phyloP scores from a whole-genome alignment of 2,888 invertebrate species.

The Ariolimax columbianus region DNA sequence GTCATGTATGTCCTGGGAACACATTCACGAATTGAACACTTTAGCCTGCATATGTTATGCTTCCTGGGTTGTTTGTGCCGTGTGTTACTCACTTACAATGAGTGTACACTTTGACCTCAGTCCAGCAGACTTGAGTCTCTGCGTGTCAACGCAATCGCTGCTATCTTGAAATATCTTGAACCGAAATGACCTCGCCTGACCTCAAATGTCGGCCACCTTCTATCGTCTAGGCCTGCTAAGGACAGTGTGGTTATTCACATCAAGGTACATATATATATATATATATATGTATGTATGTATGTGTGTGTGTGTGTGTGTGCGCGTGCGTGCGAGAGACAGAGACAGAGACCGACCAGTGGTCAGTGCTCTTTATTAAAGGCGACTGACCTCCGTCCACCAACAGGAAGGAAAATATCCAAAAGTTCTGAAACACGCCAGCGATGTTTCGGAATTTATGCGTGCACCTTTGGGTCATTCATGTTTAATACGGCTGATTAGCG shows the following conservation, averaged over 20 bases:
- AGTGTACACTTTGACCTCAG: neutral
- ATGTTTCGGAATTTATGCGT: neutral
- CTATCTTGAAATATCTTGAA: neutral
- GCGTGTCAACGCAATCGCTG: neutral
- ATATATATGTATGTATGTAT: no score
- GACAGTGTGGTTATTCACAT: slow-evolving; percentile 11
- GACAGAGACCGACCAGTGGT: neutral
- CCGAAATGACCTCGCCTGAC: slow-evolving; percentile 37
- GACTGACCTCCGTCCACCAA: neutral
- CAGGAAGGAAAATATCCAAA: neutral
- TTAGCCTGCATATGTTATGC: no score
- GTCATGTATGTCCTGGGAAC: no score
- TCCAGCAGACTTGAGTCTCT: neutral
- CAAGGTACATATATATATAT: neutral
- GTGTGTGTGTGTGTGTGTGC: no score
- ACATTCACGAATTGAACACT: no score
- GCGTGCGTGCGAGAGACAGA: no score
- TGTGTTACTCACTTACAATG: neutral
- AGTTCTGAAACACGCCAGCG: neutral
- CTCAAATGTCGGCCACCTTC: slow-evolving; percentile 37
- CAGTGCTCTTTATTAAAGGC: slow-evolving; percentile 18
- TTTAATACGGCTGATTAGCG: no score
- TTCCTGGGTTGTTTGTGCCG: neutral
- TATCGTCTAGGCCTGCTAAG: neutral
- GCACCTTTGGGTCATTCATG: no score